Conservation (phyloP, 2,113 vertebrate species). For the Passer montanus region DNA sequence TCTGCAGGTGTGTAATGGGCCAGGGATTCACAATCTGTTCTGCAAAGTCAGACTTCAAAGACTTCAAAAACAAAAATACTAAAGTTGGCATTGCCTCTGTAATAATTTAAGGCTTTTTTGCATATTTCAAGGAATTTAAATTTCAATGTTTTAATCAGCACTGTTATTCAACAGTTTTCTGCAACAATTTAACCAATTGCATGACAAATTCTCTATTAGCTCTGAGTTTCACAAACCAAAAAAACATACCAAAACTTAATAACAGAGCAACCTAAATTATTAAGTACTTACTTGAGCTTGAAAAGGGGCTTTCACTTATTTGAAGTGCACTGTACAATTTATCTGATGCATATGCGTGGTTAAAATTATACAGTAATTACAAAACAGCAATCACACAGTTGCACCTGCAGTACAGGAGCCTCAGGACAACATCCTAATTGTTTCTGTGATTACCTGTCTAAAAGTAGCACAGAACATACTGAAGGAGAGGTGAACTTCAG, state of each 20-base stretch:
- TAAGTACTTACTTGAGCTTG: conserved; percentile 54
- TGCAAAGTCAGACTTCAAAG: conserved; percentile 82
- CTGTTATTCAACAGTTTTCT: conserved; percentile 12
- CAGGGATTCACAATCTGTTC: conserved; percentile 90
- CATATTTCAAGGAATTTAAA: conserved; percentile 65
- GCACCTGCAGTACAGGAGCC: conserved; percentile 66
- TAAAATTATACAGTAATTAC: conserved; percentile 65
- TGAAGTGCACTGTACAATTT: conserved; percentile 48
- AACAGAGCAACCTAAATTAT: conserved; percentile 26
- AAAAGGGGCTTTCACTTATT: conserved; percentile 65
- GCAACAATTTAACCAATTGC: conserved; percentile 38
- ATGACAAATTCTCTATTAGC: background rate
- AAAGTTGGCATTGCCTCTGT: conserved; percentile 69
- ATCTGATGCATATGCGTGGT: conserved; percentile 43
- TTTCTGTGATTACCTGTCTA: conserved; percentile 65
- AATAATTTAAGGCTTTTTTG: conserved; percentile 65
- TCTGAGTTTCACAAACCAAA: background rate
- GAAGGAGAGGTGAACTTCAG: conserved; percentile 56
- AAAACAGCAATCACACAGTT: conserved; percentile 71
- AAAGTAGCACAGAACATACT: conserved; percentile 46
- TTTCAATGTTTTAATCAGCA: conserved; percentile 61
- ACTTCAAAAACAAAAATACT: conserved; percentile 73
- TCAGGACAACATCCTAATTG: conserved; percentile 75
- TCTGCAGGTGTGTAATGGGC: conserved; percentile 85
- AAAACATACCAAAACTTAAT: background rate